Percentiles rank a stretch among this genome's conserved stretches.
Conservation (phyloP, 2,113 vertebrate genomes). For the Polyodon spathula region DNA sequence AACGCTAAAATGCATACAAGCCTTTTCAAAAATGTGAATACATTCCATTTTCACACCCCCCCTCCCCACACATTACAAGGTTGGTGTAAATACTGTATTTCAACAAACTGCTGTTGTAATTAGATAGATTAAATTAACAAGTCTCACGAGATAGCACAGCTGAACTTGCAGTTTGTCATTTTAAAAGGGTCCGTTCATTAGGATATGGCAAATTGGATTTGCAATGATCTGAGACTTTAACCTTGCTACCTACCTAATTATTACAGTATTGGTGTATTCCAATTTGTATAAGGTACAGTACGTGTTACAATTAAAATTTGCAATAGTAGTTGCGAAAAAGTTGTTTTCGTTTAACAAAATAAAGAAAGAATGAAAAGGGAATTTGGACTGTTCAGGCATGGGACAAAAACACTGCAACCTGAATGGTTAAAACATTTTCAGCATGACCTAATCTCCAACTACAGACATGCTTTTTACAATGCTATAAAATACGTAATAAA, state of each 20-base stretch:
- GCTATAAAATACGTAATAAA: too few relatives aligned
- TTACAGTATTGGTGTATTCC: not conserved
- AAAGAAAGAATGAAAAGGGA: too few relatives aligned
- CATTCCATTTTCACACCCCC: constrained; percentile 27
- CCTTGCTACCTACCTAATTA: not conserved
- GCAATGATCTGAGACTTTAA: not conserved
- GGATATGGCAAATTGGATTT: not conserved
- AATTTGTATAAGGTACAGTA: not conserved
- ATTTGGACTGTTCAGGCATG: too few relatives aligned
- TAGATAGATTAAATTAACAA: constrained; percentile 4
- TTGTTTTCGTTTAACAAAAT: too few relatives aligned
- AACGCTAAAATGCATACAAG: not conserved
- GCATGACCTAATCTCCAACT: too few relatives aligned
- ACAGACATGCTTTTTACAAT: too few relatives aligned
- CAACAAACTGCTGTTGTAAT: constrained; percentile 3
- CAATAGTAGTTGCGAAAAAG: too few relatives aligned
- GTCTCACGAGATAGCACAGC: not conserved
- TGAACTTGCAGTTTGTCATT: not conserved
- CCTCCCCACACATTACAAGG: constrained; percentile 12
- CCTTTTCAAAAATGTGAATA: not conserved
- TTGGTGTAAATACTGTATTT: constrained; percentile 2
- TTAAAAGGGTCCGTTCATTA: not conserved
- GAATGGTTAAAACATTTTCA: too few relatives aligned
- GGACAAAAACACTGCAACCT: too few relatives aligned
- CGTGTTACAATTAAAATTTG: too few relatives aligned